phyloP scores from a whole-genome alignment of 2,888 invertebrate genomes.

The Drepanosiphum platanoidis region DNA sequence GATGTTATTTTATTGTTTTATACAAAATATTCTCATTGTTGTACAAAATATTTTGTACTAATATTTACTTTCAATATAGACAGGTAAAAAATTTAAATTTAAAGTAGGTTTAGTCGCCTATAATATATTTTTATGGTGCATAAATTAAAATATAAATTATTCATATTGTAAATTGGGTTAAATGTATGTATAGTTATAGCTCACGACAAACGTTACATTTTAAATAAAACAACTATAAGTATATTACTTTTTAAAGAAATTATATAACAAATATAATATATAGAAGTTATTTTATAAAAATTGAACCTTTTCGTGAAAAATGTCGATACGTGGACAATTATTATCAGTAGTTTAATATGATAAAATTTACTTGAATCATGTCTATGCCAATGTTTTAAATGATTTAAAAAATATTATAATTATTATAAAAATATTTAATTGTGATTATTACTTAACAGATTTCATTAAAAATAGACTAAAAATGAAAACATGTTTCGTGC shows the following conservation, averaged over 20 bases:
- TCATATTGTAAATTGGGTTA: constrained; percentile 39
- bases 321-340: not conserved
- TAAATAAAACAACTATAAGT: not conserved
- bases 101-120: constrained; percentile 23
- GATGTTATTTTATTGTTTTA: not conserved
- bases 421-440: too few relatives aligned
- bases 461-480: too few relatives aligned
- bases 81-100: constrained; percentile 27
- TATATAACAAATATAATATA: not conserved
- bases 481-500: too few relatives aligned
- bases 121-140: constrained; percentile 46
- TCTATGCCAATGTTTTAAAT: too few relatives aligned
- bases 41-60: constrained; percentile 7
- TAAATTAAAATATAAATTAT: constrained; percentile 55
- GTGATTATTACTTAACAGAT: too few relatives aligned
- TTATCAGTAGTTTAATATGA: too few relatives aligned
- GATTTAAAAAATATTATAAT: too few relatives aligned
- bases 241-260: not conserved
- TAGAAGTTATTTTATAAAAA: too few relatives aligned
- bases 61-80: constrained; percentile 19
- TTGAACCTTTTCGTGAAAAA: not conserved
- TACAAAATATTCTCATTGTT: not conserved
- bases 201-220: constrained; percentile 13
- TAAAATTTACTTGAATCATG: too few relatives aligned
- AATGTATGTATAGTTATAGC: constrained; percentile 25